A percentile compares a stretch with the other conserved stretches of the same genome.
These are phyloP conservation scores for Coenonympha arcania DNA, from an alignment of 2,888 invertebrate species.

Conservation along the genomic window DNA sequence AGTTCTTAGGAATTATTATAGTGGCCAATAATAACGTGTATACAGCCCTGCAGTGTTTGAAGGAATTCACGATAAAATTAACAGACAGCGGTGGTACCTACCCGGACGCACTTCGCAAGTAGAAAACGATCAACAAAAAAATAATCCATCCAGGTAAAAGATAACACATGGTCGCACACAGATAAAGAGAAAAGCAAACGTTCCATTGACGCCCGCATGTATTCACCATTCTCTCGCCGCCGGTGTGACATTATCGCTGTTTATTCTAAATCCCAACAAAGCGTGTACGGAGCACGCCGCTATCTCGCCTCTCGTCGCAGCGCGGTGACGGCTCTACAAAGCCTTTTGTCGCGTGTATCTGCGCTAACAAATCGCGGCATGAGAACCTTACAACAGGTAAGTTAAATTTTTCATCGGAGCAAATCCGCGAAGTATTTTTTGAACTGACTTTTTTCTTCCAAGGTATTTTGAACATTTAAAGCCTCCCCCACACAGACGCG, in stretches of 20 bases:
- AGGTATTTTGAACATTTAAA: too few relatives aligned
- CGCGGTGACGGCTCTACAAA: neutral
- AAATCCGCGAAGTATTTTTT: too few relatives aligned
- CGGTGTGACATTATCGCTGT: neutral
- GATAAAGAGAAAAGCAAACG: neutral
- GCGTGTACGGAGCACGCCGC: neutral
- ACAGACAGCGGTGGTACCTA: too few relatives aligned
- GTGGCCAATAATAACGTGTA: too few relatives aligned
- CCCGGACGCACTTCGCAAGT: too few relatives aligned
- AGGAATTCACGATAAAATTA: too few relatives aligned
- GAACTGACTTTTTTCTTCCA: too few relatives aligned
- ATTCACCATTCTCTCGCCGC: slow-evolving; percentile 1
- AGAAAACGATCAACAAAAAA: too few relatives aligned
- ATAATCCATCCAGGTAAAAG: neutral
- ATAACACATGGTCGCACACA: neutral
- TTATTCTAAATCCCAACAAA: slow-evolving; percentile 2
- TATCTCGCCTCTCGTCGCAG: neutral
- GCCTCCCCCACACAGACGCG: neutral
- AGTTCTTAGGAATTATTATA: too few relatives aligned
- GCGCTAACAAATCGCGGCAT: neutral
- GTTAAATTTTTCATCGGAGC: too few relatives aligned
- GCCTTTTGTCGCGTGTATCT: slow-evolving; percentile 4
- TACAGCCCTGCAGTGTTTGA: too few relatives aligned
- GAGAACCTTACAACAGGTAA: too few relatives aligned
- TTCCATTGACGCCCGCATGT: neutral